Evolutionary conservation across 2,797 vertebrate genomes (phyloP), one percentile per base, ranked within the genome.

Genomic region (Aselliscus stoliczkanus): DNA sequence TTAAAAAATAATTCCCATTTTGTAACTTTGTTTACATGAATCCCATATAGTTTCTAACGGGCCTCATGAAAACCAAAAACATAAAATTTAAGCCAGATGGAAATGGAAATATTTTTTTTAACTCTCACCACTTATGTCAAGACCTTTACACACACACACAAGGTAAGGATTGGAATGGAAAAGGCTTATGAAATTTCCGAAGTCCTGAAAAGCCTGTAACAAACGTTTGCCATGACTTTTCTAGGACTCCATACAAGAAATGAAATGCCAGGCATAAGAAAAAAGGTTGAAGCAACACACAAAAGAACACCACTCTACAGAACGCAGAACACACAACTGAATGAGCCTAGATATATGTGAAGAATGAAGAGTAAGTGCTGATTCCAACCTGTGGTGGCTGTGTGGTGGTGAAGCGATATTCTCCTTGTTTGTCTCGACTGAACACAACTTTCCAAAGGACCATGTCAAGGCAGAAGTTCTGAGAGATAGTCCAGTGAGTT

Each of bases 371-470:
- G 98, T 94, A 98, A 98, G 98, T 97, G 98, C 98, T 98, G 97
- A 98, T 98, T 98, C 99, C 99, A 99, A 99, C 99, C 99, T 99
- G 99, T 98, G 99, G 98, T 97, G 99, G 98, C 98, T 98, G 99
- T 98, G 98, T 98, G 90, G 98, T 99, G 98, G 98, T 98, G 99
- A 98, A 97, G 98, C 98, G 99, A 99, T 98, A 99, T 98, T 98
- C 99, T 99, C 99, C 99, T 98, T 99, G 99, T 99, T 99, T 99
- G 99, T 99, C 99, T 99, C 99, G 99, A 99, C 98, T 99, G 99
- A 99, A 99, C 99, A 99, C 99, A 99, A 99, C 99, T 98, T 99
- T 99, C 99, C 99, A 99, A 99, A 99, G 99, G 99, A 99, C 95
- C 99, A 99, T 98, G 99, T 99, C 99, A 99, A 99, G 99, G 99